Evolutionary conservation across 2,797 vertebrate species (phyloP).

Genomic region (Stomatorhinus walkeri): DNA sequence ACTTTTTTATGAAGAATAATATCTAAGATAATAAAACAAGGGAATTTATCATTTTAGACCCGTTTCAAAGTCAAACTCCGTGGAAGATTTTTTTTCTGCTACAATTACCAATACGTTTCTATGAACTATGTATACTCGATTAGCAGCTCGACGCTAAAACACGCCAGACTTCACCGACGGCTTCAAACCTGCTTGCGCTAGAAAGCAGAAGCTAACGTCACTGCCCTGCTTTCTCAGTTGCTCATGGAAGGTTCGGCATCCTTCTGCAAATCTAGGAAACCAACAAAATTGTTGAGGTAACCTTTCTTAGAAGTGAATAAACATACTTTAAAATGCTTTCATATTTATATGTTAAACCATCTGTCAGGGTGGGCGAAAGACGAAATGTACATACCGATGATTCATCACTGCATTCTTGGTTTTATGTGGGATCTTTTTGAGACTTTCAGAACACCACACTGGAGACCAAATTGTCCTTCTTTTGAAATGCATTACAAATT

Average conservation of each 20-base stretch:
- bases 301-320: background rate
- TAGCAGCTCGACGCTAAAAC: background rate
- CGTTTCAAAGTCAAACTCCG: background rate
- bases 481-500: background rate
- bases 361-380: background rate
- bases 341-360: constrained; percentile 40
- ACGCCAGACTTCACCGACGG: background rate
- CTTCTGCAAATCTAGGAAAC: background rate
- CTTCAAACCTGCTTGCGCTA: background rate
- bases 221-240: background rate
- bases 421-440: background rate
- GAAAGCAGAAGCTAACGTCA: background rate
- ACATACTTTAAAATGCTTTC: constrained; percentile 59
- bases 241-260: background rate
- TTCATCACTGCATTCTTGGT: background rate
- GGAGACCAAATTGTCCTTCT: background rate
- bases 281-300: background rate
- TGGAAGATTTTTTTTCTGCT: background rate
- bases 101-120: background rate
- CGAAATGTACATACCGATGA: background rate
- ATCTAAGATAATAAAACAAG: background rate
- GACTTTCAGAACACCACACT: background rate
- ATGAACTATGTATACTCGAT: background rate
- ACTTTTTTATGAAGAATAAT: background rate
- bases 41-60: constrained; percentile 9